Evolutionary conservation across 2,797 vertebrate genomes (phyloP).

Genomic region (Cossypha heuglini): DNA sequence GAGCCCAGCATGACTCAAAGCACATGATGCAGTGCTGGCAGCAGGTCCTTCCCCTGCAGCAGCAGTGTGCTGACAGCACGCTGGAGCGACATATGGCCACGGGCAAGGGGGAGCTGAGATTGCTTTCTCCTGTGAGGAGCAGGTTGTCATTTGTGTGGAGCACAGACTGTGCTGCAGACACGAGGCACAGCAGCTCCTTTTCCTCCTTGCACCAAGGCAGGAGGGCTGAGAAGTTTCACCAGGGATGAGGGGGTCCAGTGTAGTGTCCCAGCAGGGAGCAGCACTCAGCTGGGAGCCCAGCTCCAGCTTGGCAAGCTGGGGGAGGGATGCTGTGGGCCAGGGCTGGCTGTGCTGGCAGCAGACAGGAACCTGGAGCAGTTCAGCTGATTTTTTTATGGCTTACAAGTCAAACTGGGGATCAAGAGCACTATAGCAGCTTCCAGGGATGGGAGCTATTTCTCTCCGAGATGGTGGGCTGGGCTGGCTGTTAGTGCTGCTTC

Average conservation of each 20-base stretch:
- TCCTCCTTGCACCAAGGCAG: background rate
- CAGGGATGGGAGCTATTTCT: background rate
- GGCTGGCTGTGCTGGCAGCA: background rate
- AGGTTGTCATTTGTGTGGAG: background rate
- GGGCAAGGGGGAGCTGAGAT: background rate
- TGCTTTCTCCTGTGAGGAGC: background rate
- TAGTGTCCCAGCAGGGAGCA: background rate
- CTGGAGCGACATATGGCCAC: slow-evolving; percentile 20
- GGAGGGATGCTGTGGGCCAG: background rate
- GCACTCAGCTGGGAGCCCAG: background rate
- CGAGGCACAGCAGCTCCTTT: background rate
- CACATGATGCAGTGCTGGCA: slow-evolving; percentile 39
- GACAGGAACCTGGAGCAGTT: background rate
- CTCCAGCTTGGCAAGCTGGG: background rate
- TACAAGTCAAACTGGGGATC: background rate
- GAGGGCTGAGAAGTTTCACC: accelerated
- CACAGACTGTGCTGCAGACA: background rate
- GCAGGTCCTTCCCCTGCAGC: background rate
- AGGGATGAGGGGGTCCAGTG: accelerated
- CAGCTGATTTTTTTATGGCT: background rate
- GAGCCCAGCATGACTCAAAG: slow-evolving; percentile 37
- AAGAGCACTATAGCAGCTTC: background rate
- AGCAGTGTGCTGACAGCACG: background rate
- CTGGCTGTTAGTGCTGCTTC: background rate
- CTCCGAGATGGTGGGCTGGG: background rate